Base-by-base conservation (phyloP, 2,797 vertebrate species). In the Otolemur crassicaudatus region DNA sequence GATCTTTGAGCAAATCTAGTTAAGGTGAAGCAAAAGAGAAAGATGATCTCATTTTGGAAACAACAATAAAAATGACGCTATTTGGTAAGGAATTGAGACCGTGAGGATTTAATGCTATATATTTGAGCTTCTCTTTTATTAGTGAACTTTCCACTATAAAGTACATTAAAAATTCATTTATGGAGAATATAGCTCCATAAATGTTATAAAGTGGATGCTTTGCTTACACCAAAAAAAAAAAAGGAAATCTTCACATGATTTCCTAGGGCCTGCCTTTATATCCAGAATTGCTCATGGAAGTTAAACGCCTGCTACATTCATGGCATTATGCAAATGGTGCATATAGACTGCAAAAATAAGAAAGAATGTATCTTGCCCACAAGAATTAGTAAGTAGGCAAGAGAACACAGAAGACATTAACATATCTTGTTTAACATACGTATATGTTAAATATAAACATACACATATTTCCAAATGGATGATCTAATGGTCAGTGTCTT, bases 21-120 rank as follows among this genome's bases (percentile, higher is more conserved):
- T 94, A 97, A 88, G 60, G 85, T 77, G 91, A 96, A 96, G 90
- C 73, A 90, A 70, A 82, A 94, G 79, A 87, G 43, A 97, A 96
- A 91, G 60, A 95, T 96, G 90, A 95, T 95, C 76, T 97, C 70
- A 96, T 95, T 97, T 94, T 80, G 69, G 75, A 92, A 97, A 89
- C 69, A 94, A 92, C 60, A 90, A 86, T 72, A 87, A 92, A 94
- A 95, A 92, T 79, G 49, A 96, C 79, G 34, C 63, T 87, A 5
- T 61, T 96, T 7, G 22, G 22, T 87, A 69, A 94, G 65, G 53
- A 81, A 79, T 8, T 76, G 72, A 90, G 53, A 91, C 40, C 34
- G 31, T 37, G 70, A 96, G 19, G 27, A 9, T 67, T 90, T 88
- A 61, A 13, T 76, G 31, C 58, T 92, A 29, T 72, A 65, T 81